Percentiles rank a stretch among this genome's conserved stretches.
Evolutionary conservation across 2,888 invertebrate species (phyloP).

Genomic region (Lepidocyrtoides sp.): DNA sequence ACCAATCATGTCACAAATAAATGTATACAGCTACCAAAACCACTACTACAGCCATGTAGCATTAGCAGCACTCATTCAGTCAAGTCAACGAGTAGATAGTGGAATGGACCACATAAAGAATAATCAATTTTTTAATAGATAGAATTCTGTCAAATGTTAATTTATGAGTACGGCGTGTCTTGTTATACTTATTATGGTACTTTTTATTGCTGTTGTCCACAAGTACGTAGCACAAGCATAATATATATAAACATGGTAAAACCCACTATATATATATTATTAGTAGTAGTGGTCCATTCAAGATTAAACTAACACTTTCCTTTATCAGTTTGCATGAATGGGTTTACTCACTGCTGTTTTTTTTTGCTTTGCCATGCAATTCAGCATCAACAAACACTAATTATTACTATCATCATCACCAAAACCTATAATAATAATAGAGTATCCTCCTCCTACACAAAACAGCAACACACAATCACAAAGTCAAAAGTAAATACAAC

Average conservation of each 20-base stretch:
- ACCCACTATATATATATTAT: too few relatives aligned
- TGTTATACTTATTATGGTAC: neutral
- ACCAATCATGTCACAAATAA: neutral
- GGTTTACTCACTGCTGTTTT: conserved; percentile 9
- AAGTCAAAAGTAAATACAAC: conserved; percentile 31
- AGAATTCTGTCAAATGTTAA: conserved; percentile 44
- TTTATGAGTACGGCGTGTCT: conserved; percentile 24
- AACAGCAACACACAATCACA: conserved; percentile 35
- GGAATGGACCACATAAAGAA: conserved; percentile 17
- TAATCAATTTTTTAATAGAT: conserved; percentile 40
- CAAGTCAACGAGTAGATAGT: neutral
- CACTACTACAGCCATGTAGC: neutral
- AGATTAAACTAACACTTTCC: conserved; percentile 43
- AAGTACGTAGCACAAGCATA: neutral
- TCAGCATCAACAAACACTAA: neutral
- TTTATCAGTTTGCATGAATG: conserved; percentile 51
- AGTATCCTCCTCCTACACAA: conserved; percentile 53
- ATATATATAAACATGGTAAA: neutral
- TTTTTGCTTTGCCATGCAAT: conserved; percentile 4
- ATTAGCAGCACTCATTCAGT: neutral
- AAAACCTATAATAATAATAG: conserved; percentile 32
- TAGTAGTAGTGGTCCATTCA: too few relatives aligned
- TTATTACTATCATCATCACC: conserved; percentile 50
- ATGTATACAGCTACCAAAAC: neutral
- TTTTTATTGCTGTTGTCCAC: neutral